phyloP scores from a whole-genome alignment of 2,113 vertebrate genomes.

The Heterocephalus glaber region DNA sequence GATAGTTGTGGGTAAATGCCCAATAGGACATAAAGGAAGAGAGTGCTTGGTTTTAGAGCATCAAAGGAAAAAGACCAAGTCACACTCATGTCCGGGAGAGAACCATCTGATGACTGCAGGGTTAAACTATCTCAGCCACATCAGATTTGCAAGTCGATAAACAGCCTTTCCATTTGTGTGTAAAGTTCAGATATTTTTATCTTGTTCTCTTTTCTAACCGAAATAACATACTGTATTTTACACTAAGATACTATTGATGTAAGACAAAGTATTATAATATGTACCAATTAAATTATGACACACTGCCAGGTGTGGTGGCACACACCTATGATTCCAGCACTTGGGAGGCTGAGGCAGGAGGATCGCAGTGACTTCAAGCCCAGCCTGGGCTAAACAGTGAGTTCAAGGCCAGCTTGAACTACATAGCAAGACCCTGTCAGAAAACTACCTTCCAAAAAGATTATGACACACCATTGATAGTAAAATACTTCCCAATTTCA shows the following conservation, averaged over 20 bases:
- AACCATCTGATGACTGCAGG: background rate
- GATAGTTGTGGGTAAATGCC: background rate
- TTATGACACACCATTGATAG: background rate
- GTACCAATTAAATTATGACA: constrained; percentile 38
- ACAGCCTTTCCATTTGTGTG: background rate
- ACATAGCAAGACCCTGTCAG: too few species aligned
- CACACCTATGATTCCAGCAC: too few species aligned
- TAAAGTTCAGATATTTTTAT: constrained; percentile 14
- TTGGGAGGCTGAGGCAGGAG: too few species aligned
- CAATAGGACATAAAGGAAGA: background rate
- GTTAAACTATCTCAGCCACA: background rate
- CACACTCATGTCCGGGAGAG: background rate
- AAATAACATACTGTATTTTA: background rate
- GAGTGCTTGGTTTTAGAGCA: background rate
- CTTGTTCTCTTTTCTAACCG: constrained; percentile 16
- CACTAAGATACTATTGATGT: background rate
- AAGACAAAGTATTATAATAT: constrained; percentile 31
- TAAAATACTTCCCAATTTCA: constrained; percentile 47
- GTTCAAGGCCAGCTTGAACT: too few species aligned
- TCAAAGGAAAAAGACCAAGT: background rate
- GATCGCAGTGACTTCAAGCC: too few species aligned
- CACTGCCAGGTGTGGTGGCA: background rate
- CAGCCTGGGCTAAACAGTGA: too few species aligned
- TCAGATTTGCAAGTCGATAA: background rate
- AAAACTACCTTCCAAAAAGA: background rate